Evolutionary conservation across 2,797 vertebrate genomes (phyloP).

Genomic region (Cyprinella venusta): DNA sequence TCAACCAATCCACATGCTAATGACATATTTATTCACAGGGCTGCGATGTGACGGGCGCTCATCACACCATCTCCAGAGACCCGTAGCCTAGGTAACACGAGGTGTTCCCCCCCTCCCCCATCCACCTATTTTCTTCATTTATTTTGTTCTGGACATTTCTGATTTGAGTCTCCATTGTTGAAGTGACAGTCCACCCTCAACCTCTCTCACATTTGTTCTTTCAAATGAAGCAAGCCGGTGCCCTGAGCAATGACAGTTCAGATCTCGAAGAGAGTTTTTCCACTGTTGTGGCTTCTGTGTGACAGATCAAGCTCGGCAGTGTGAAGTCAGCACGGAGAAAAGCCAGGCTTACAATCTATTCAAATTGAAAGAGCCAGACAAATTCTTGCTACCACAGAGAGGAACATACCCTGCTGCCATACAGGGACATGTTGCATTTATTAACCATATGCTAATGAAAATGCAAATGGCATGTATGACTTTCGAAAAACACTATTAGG

Average conservation of each 20-base stretch:
- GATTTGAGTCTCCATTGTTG: slow-evolving; percentile 24
- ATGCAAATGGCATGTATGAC: background rate
- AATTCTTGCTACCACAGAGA: slow-evolving; percentile 4
- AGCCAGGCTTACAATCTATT: slow-evolving; percentile 9
- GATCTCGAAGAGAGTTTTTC: slow-evolving; percentile 30
- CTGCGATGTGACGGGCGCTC: slow-evolving; percentile 37
- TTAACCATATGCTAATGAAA: slow-evolving; percentile 14
- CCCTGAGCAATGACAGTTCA: slow-evolving; percentile 19
- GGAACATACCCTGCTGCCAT: background rate
- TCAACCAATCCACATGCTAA: slow-evolving; percentile 49
- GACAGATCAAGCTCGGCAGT: slow-evolving; percentile 33
- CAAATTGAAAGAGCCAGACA: background rate
- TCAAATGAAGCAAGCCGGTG: slow-evolving; percentile 24
- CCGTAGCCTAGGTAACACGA: slow-evolving; percentile 69
- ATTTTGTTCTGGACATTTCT: slow-evolving; percentile 21
- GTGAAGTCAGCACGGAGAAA: slow-evolving; percentile 8
- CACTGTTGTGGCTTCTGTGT: slow-evolving; percentile 22
- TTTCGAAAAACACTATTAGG: no score
- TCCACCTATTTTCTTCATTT: slow-evolving; percentile 44
- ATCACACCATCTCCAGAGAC: slow-evolving; percentile 57
- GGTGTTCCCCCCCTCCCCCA: slow-evolving; percentile 17
- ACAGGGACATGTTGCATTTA: background rate
- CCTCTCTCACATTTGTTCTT: slow-evolving; percentile 21
- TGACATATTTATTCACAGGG: slow-evolving; percentile 58
- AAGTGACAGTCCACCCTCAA: slow-evolving; percentile 21